Evolutionary conservation across 2,888 invertebrate species (phyloP), one percentile per base, ranked within the genome.

Genomic region (Neuroscelio doddi): DNA sequence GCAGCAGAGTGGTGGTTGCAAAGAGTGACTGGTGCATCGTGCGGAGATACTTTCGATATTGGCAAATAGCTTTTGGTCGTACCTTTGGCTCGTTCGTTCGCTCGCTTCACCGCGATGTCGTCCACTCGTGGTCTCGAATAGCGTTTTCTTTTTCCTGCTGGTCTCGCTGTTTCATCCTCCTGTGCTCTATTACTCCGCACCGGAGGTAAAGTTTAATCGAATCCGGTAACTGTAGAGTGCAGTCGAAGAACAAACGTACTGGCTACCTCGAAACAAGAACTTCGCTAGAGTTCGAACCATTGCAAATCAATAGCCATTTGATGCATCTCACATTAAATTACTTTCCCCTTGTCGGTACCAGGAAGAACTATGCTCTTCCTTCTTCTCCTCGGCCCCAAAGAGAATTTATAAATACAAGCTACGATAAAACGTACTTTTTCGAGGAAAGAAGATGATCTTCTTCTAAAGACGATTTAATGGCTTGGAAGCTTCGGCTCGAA

Each of bases 151-250:
- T 63, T 53, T 47, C 44, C 52, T 49, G 36, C 42, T 55, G 50
- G 26, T 47, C 42, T 8, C 47, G 38, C 14, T 29, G 47, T 30
- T 49, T 53, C 53, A 67, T 63, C 46, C 67, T 53, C 52, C 51
- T 32, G 51, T 52, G 45, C 61, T 64, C 68, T 51, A 52, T 36
- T 63, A 49, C 57, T 41, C 61, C 42, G 70, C 64, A 52, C 57
- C 71, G 58, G 65, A 75, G 77, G 71, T 69, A 76, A 80, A 80
- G 78, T 80, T 80, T 80, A 80, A 80, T 80, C 79, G 80, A 80
- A 80, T 80, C 79, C 75, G 71, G 77, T 78, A 80, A 80, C 79
- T 78, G 75, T 73, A 75, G 75, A 80, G 76, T 75, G 74, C 75
- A 75, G 74, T 74, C 76, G 66, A 77, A 75, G 79, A 80, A 80